These are phyloP conservation scores for Linnaemya tessellans DNA, from an alignment of 2,888 invertebrate species.

Conservation along the genomic window DNA sequence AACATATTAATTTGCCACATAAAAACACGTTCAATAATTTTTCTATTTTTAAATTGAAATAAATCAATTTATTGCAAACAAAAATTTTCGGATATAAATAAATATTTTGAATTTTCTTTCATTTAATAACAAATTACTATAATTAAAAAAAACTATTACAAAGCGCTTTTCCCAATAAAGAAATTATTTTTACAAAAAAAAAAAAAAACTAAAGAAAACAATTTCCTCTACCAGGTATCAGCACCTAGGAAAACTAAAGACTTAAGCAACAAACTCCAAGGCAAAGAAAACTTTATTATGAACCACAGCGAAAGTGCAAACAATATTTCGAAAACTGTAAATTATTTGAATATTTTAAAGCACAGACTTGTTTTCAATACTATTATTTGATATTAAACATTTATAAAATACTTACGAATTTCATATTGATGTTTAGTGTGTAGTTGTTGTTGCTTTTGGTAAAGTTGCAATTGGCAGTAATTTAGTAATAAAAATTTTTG, in stretches of 20 bases:
- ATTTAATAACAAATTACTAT: constrained; percentile 32
- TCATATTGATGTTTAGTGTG: constrained; percentile 67
- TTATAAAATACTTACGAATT: constrained; percentile 71
- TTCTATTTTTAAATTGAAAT: not conserved
- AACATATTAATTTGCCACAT: no score
- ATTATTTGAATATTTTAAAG: constrained; percentile 39
- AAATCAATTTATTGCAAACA: constrained; percentile 6
- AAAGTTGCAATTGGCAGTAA: constrained; percentile 54
- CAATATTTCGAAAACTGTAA: not conserved
- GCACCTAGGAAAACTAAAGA: constrained; percentile 56
- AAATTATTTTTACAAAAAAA: not conserved
- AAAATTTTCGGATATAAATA: constrained; percentile 4
- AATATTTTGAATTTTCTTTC: constrained; percentile 2
- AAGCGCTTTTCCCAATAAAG: constrained; percentile 1
- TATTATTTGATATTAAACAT: not conserved
- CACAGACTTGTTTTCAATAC: constrained; percentile 37
- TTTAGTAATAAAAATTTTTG: constrained; percentile 14
- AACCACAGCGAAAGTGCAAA: constrained; percentile 18
- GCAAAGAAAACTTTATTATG: not conserved
- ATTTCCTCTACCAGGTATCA: not conserved
- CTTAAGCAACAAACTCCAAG: constrained; percentile 59
- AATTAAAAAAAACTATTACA: constrained; percentile 31
- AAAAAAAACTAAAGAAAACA: not conserved
- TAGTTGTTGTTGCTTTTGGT: not conserved
- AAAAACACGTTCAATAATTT: not conserved